Evolutionary conservation across 2,797 vertebrate genomes (phyloP).

Genomic region (Tragelaphus eurycerus): DNA sequence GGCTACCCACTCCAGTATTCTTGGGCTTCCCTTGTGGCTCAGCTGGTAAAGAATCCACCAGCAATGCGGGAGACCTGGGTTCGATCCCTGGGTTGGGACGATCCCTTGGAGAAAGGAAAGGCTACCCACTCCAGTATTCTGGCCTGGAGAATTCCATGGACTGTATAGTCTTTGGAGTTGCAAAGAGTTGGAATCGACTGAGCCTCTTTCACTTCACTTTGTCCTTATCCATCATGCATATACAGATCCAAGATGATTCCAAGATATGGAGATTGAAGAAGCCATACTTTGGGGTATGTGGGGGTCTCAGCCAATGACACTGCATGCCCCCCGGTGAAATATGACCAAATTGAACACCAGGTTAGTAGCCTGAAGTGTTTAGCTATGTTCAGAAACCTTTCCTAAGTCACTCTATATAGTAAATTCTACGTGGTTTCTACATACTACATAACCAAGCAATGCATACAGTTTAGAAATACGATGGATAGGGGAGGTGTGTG

Average conservation of each 20-base stretch:
- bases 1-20: neutral
- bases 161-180: neutral
- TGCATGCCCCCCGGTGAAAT: neutral
- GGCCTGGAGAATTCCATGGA: neutral
- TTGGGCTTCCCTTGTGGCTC: neutral
- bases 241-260: neutral
- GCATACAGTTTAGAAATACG: neutral
- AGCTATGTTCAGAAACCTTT: neutral
- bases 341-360: neutral
- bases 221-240: neutral
- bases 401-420: neutral
- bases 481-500: neutral
- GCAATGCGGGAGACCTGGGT: neutral
- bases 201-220: neutral
- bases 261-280: neutral
- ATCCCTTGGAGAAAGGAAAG: neutral
- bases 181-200: neutral
- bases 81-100: neutral
- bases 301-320: neutral
- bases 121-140: neutral
- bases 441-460: neutral
- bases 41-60: neutral
- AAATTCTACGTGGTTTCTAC: neutral
- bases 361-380: neutral
- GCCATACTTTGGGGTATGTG: neutral